Conservation (phyloP, 2,888 invertebrate species). For the Erebia palarica region DNA sequence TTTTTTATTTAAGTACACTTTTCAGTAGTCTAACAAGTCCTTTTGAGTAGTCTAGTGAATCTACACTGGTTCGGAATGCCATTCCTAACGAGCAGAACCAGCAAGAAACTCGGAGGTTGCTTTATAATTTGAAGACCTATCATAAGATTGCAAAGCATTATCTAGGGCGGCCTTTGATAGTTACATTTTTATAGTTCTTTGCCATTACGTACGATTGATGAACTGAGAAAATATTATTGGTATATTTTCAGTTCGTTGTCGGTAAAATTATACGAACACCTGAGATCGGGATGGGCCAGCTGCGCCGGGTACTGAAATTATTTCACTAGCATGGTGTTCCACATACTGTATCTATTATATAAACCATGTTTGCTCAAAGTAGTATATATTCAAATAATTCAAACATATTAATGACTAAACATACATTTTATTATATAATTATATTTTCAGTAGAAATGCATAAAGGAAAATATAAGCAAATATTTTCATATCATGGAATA, state of each 20-base stretch:
- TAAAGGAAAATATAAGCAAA: not conserved
- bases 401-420: not conserved
- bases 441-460: not conserved
- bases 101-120: too few relatives aligned
- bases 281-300: conserved; percentile 48
- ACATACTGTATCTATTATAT: not conserved
- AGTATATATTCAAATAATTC: not conserved
- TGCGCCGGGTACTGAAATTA: conserved; percentile 20
- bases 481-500: too few relatives aligned
- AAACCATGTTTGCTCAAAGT: not conserved
- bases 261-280: conserved; percentile 46
- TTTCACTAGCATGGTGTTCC: conserved; percentile 24
- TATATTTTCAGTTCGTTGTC: conserved; percentile 47
- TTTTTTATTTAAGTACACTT: too few relatives aligned
- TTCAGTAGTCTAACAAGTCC: too few relatives aligned
- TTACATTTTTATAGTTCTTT: too few relatives aligned
- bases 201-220: not conserved
- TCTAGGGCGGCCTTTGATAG: not conserved
- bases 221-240: not conserved
- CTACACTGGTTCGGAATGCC: too few relatives aligned
- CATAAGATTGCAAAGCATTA: too few relatives aligned
- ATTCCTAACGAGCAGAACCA: too few relatives aligned
- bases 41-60: too few relatives aligned
- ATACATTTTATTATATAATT: not conserved
- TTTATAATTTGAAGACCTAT: too few relatives aligned